Evolutionary conservation across 2,888 invertebrate genomes (phyloP), one percentile per base, ranked within the genome.

Genomic region (Phania funesta): DNA sequence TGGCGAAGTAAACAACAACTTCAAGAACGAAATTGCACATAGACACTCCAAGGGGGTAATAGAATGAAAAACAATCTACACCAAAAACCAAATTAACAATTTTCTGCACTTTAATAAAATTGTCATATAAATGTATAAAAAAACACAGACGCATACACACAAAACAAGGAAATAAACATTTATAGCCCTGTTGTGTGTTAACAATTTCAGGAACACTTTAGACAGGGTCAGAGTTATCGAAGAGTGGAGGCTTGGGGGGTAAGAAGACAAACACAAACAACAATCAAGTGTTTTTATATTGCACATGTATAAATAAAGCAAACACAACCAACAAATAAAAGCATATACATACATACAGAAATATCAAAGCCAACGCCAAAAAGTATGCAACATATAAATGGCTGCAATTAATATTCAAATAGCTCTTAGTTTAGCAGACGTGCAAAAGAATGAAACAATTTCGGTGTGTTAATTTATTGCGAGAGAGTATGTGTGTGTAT

Each of bases 401-500:
- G 56, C 70, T 82, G 74, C 82, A 82, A 82, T 82, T 82, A 82
- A 82, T 70, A 78, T 82, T 82, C 78, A 78, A 82, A 82, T 82
- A 70, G 78, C 44, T 82, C 64, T 82, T 65, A 73, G 58, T 74
- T 68, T 74, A 46, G 67, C 48, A 60, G 58, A 41, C 58, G 32
- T 58, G 65, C 13, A 26, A 5, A n/a, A 50, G 48, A 29, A 24
- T 48, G 32, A 46, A 16, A 58, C 7, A 20, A 24, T n/a, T 1
- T 3, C 3, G 0, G 8, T 0, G 5, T 44, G 16, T 41, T 44
- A 11, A 22, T 18, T 20, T 22, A 48, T 8, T 48, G 18, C 16
- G 16, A 5, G 9, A 2, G 41, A 22, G 9, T 24, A 9, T 3
- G 26, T 35, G 16, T 56, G 1, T 11, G 9, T 29, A 6, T 8